A percentile compares a stretch with the other conserved stretches of the same genome.
Evolutionary conservation across 2,113 vertebrate genomes (phyloP).

Genomic region (Charadrius vociferus): DNA sequence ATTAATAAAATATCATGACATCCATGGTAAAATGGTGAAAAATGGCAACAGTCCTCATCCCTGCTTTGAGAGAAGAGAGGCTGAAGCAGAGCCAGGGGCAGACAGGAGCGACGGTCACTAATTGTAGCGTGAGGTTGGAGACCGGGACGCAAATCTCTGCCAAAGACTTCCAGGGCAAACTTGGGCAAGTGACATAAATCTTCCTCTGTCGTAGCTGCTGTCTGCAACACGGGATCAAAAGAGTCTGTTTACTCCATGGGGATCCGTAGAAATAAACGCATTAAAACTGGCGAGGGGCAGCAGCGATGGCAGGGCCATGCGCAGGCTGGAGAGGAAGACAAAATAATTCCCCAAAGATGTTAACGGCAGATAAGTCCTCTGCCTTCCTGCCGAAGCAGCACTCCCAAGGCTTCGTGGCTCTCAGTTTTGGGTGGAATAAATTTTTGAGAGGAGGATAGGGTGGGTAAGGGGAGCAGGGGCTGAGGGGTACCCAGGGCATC

Average conservation of each 20-base stretch:
- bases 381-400: rapidly evolving
- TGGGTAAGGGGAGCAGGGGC: not conserved
- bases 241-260: not conserved
- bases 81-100: not conserved
- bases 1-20: not conserved
- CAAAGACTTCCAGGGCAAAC: not conserved
- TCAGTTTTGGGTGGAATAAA: not conserved
- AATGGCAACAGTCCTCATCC: not conserved
- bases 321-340: not conserved
- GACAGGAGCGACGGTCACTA: not conserved
- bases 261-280: not conserved
- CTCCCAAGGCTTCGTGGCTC: not conserved
- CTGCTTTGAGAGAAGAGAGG: not conserved
- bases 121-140: not conserved
- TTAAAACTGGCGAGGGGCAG: not conserved
- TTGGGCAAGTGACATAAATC: not conserved
- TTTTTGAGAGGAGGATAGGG: not conserved
- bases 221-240: not conserved
- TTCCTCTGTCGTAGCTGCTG: not conserved
- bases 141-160: not conserved
- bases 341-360: not conserved
- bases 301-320: not conserved
- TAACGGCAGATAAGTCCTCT: not conserved
- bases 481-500: not conserved
- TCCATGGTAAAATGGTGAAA: not conserved